Conservation (phyloP, 2,113 vertebrate species). For the Lamprotornis superbus region DNA sequence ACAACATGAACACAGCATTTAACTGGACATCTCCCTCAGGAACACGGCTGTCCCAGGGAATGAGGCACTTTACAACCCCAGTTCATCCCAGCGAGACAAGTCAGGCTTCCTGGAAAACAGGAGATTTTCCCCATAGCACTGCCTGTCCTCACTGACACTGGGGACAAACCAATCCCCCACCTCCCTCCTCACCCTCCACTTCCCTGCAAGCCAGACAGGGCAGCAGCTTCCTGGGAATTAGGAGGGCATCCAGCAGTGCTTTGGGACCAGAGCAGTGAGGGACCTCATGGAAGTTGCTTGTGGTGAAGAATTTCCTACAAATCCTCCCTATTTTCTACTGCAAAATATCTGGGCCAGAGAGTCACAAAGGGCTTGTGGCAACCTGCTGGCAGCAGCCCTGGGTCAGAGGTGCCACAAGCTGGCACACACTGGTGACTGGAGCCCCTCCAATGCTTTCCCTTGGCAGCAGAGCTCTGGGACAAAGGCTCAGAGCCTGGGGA, state of each 20-base stretch:
- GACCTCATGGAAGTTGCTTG: accelerated
- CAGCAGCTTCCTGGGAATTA: neutral
- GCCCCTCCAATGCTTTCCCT: too few species aligned
- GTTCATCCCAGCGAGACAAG: neutral
- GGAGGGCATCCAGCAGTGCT: neutral
- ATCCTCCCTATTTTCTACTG: neutral
- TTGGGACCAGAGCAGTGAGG: neutral
- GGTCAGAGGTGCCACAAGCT: neutral
- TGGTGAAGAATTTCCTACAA: neutral
- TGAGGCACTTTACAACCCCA: neutral
- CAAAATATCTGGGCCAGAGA: accelerated
- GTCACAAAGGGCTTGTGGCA: neutral
- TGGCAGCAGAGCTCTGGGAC: neutral
- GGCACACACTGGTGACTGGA: neutral
- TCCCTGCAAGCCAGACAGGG: too few species aligned
- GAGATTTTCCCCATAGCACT: neutral
- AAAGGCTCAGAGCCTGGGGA: neutral
- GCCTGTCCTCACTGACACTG: too few species aligned
- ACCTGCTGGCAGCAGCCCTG: neutral
- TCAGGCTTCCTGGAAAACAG: neutral
- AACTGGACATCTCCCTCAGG: neutral
- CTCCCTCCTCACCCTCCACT: neutral
- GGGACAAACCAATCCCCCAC: neutral
- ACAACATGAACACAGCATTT: accelerated
- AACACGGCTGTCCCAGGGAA: neutral